These are phyloP conservation scores for Fregata magnificens DNA, from an alignment of 2,113 vertebrate genomes.

Conservation along the genomic window DNA sequence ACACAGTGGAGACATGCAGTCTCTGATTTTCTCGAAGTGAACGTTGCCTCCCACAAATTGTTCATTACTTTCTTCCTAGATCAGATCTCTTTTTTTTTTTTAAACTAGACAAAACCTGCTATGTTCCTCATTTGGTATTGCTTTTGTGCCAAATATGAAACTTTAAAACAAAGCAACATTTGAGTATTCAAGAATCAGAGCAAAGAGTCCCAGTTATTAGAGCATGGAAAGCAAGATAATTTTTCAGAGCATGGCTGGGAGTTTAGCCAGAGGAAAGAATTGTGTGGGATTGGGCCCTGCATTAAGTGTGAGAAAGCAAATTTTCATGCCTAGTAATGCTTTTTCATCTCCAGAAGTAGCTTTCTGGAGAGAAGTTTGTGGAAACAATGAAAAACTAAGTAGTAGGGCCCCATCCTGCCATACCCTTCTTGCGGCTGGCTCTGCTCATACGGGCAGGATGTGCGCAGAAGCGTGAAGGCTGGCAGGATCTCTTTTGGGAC, in stretches of 20 bases:
- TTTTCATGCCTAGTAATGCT: background rate
- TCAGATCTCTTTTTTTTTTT: background rate
- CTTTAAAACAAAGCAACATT: conserved; percentile 14
- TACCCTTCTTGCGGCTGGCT: background rate
- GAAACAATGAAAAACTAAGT: background rate
- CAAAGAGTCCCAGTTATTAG: background rate
- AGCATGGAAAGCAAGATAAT: background rate
- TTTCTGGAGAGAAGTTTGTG: background rate
- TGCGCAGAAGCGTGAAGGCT: background rate
- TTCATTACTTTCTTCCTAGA: background rate
- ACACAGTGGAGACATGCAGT: background rate
- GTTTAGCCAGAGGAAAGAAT: background rate
- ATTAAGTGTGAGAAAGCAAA: background rate
- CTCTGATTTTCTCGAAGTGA: background rate
- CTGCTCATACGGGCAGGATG: fast-evolving
- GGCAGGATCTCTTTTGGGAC: background rate
- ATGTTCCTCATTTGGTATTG: background rate
- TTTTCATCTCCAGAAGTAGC: background rate
- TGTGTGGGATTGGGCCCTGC: background rate
- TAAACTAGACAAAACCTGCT: background rate
- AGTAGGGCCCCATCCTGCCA: background rate
- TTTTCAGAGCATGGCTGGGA: background rate
- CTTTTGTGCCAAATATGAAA: background rate
- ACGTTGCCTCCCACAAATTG: background rate
- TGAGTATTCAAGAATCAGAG: background rate